phyloP scores from a whole-genome alignment of 2,113 vertebrate species.

The Rynchops niger region DNA sequence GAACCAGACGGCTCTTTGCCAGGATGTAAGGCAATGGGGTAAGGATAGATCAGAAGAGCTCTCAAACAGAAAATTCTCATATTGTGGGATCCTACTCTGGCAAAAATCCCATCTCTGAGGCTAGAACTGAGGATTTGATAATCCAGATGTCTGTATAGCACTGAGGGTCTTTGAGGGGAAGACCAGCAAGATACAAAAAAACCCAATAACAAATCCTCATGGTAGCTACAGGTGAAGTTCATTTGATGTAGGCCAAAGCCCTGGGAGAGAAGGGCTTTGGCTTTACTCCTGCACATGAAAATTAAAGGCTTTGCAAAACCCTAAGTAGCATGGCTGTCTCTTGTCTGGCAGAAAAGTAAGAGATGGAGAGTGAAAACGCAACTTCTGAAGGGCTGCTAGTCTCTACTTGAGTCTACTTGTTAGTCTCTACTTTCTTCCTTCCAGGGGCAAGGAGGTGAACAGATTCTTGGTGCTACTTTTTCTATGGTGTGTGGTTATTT shows the following conservation, averaged over 20 bases:
- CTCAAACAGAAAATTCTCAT: not conserved
- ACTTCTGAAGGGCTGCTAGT: not conserved
- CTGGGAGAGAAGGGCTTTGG: not conserved
- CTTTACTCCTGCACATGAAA: not conserved
- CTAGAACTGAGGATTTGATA: not conserved
- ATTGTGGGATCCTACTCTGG: not conserved
- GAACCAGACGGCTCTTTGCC: not conserved
- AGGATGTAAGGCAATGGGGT: accelerated
- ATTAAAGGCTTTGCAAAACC: not conserved
- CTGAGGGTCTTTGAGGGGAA: not conserved
- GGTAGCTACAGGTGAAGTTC: not conserved
- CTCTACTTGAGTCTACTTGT: not conserved
- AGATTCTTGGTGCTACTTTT: not conserved
- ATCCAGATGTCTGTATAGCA: not conserved
- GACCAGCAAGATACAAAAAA: not conserved
- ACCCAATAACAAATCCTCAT: accelerated
- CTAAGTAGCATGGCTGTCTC: not conserved
- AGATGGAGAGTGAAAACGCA: not conserved
- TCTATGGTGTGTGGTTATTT: not conserved
- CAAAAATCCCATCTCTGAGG: not conserved
- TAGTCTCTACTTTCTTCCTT: not conserved
- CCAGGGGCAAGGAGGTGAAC: not conserved
- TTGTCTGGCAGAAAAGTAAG: not conserved
- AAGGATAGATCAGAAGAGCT: not conserved
- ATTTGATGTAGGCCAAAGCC: not conserved